phyloP scores from a whole-genome alignment of 1,140 invertebrate genomes.

The Limonius californicus region DNA sequence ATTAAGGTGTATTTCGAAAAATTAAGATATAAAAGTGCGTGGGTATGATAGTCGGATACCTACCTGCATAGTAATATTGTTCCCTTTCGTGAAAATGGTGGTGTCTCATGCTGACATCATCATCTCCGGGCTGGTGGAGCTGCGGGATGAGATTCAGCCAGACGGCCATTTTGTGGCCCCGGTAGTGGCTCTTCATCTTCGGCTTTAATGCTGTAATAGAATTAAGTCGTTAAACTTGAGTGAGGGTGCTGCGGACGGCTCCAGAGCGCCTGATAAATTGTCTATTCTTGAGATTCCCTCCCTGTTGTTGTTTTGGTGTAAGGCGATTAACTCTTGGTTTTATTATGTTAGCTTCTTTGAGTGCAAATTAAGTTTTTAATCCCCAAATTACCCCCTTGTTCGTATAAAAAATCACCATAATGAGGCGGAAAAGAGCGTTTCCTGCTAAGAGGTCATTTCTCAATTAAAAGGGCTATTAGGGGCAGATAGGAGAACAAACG shows the following conservation, averaged over 20 bases:
- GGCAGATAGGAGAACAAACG: background rate
- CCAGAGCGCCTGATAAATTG: conserved; percentile 25
- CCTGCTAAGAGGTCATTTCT: too few species aligned
- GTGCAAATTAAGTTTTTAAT: background rate
- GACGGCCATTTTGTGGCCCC: conserved; percentile 87
- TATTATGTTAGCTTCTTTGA: conserved; percentile 18
- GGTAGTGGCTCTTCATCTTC: conserved; percentile 77
- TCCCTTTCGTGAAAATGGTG: conserved; percentile 72
- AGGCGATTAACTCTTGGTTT: conserved; percentile 26
- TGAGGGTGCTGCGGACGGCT: conserved; percentile 22
- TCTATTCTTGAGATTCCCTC: conserved; percentile 25
- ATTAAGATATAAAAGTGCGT: too few species aligned
- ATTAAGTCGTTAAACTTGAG: conserved; percentile 21
- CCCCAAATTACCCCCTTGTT: too few species aligned
- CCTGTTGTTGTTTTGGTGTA: conserved; percentile 23
- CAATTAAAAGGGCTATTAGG: too few species aligned
- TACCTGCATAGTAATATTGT: conserved; percentile 70
- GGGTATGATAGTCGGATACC: too few species aligned
- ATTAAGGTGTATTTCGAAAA: too few species aligned
- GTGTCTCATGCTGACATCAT: conserved; percentile 68
- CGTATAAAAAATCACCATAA: too few species aligned
- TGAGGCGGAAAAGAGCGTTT: too few species aligned
- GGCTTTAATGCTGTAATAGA: conserved; percentile 61
- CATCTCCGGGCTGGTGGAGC: conserved; percentile 72
- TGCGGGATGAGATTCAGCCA: conserved; percentile 90